Evolutionary conservation across 1,140 invertebrate genomes (phyloP).

Genomic region (Oreohelix idahoensis): DNA sequence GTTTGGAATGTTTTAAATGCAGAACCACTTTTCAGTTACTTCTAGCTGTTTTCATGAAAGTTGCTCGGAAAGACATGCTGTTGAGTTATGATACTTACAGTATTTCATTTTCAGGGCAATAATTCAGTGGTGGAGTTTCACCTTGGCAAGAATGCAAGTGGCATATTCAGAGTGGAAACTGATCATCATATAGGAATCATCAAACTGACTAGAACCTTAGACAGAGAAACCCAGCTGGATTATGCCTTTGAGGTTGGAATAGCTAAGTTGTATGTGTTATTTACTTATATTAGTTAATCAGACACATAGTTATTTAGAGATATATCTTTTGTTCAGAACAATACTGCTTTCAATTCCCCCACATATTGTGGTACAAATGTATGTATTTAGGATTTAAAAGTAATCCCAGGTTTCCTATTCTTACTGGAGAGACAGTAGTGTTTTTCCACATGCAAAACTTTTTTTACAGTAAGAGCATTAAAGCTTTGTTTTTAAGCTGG

Average conservation of each 20-base stretch:
- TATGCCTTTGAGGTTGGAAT: constrained; percentile 26
- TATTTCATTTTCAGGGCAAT: constrained; percentile 34
- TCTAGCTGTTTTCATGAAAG: no score
- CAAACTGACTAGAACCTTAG: not conserved
- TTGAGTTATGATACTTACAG: not conserved
- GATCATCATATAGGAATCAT: constrained; percentile 30
- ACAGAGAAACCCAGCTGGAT: constrained; percentile 24
- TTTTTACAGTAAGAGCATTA: no score
- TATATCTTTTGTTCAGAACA: not conserved
- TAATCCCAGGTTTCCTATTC: not conserved
- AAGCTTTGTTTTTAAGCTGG: no score
- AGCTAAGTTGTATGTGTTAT: not conserved
- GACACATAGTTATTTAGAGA: not conserved
- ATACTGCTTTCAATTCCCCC: not conserved
- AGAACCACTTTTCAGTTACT: no score
- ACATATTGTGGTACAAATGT: not conserved
- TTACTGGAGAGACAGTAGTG: not conserved
- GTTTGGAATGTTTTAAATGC: no score
- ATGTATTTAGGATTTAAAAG: not conserved
- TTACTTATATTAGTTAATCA: not conserved
- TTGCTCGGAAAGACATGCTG: no score
- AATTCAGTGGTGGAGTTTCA: constrained; percentile 40
- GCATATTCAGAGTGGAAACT: constrained; percentile 35
- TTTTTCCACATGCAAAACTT: no score
- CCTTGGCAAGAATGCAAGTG: not conserved